A percentile compares a stretch with the other conserved stretches of the same genome.
Conservation (phyloP, 2,888 invertebrate genomes). For the Amblyjoppa proteus region DNA sequence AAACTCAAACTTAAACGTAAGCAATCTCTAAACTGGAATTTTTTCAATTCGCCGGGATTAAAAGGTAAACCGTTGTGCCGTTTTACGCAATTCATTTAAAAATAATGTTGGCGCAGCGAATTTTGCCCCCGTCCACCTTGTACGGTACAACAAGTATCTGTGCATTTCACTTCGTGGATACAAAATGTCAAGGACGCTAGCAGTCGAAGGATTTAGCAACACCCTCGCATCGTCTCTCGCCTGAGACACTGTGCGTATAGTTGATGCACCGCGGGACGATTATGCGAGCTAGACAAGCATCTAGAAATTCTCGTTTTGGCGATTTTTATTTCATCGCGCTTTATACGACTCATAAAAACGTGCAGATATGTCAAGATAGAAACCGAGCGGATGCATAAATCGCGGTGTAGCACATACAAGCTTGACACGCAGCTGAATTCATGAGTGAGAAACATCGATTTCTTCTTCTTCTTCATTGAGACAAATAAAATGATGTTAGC, state of each 20-base stretch:
- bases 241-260: background rate
- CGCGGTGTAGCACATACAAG: background rate
- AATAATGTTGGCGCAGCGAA: too few relatives aligned
- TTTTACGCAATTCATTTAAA: too few relatives aligned
- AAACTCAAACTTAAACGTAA: too few relatives aligned
- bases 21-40: background rate
- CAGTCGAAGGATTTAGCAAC: conserved; percentile 53
- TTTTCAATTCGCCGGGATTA: background rate
- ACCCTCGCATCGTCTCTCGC: conserved; percentile 39
- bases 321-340: conserved; percentile 7
- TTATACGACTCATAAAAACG: conserved; percentile 19
- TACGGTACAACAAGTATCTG: background rate
- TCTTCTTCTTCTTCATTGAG: background rate
- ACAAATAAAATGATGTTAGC: background rate
- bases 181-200: conserved; percentile 60
- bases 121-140: too few relatives aligned
- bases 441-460: background rate
- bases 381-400: conserved; percentile 4
- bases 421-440: background rate
- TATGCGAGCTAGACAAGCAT: conserved; percentile 10
- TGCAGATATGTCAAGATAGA: conserved; percentile 11
- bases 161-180: conserved; percentile 47
- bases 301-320: background rate
- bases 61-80: too few relatives aligned
- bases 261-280: background rate